Base-by-base conservation (phyloP, 2,888 invertebrate genomes). In the Drosophila trichaetosa region DNA sequence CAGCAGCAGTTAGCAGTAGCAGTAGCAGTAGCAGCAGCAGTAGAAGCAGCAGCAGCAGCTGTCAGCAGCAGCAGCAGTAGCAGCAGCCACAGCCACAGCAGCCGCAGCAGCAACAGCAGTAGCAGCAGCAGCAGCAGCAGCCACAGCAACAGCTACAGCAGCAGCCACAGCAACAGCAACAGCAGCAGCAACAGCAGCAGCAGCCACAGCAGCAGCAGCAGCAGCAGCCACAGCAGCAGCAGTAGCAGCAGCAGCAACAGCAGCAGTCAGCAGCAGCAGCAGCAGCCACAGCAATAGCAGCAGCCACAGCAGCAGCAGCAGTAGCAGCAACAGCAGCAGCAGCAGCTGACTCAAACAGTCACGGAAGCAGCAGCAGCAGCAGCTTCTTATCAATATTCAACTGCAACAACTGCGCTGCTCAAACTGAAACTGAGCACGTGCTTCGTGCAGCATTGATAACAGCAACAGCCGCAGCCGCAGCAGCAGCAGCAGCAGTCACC, bases 341-440 rank as follows among this genome's bases (percentile, higher is more conserved):
- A 51, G 46, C 34, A 36, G 21, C 48, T 8, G 59, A 16, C 49
- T 27, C 49, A 29, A 21, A 36, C 31, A 46, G 24, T 24, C 53
- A 27, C 66, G 36, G 53, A 38, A 46, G 27, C 62, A 42, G 36
- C 21, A 40, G 36, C 21, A 40, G 52, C 59, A 24, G 11, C n/a
- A n/a, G 61, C 33, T 48, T 40, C 69, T 74, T 78, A 77, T 77
- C 76, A 77, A 51, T 52, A 3, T 10, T 29, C 49, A 68, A 40
- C 51, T 76, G 76, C 70, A 79, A 21, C 64, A 38, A 36, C 36
- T 42, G 49, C 33, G 40, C 52, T 52, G 40, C 68, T 60, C 48
- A 54, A 48, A 46, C 24, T n/a, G 6, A 40, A 18, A 49, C 53
- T 38, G 63, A 49, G 46, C 77, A 79, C 77, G 79, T 78, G 79